Conservation (phyloP, 2,113 vertebrate genomes). For the Elaphurus davidianus region DNA sequence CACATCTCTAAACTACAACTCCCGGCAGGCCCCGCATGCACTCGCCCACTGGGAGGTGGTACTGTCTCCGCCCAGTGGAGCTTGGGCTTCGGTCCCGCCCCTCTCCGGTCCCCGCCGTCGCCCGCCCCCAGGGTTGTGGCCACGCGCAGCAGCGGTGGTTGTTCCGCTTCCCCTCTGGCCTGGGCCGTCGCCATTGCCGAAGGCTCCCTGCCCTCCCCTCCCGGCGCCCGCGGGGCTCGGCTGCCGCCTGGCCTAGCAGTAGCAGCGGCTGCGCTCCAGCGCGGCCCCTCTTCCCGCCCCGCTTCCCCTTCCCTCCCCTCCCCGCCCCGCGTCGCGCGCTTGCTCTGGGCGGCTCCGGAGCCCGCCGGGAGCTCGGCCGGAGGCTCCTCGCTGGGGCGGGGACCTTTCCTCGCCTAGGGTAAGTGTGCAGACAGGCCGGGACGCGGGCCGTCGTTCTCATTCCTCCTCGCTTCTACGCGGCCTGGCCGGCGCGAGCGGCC, state of each 20-base stretch:
- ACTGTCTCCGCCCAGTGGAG: not conserved
- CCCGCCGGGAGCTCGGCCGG: slow-evolving; percentile 1
- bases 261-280: slow-evolving; percentile 14
- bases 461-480: slow-evolving; percentile 16
- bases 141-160: slow-evolving; percentile 69
- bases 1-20: slow-evolving; percentile 36
- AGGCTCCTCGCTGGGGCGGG: slow-evolving; percentile 59
- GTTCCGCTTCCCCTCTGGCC: slow-evolving; percentile 76
- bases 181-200: slow-evolving; percentile 75
- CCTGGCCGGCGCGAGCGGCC: slow-evolving; percentile 15
- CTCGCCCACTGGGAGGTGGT: not conserved
- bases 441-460: not conserved
- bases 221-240: slow-evolving; percentile 16
- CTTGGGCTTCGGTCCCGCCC: not conserved
- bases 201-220: slow-evolving; percentile 56
- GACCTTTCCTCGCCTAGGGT: slow-evolving; percentile 48
- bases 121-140: slow-evolving; percentile 68
- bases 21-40: slow-evolving; percentile 3
- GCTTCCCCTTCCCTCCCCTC: not conserved
- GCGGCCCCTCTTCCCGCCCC: not conserved
- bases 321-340: not conserved
- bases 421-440: slow-evolving; percentile 35
- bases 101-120: not conserved
- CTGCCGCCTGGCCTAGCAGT: slow-evolving; percentile 35
- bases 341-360: slow-evolving; percentile 31